These are phyloP conservation scores for Hedychridium roseum DNA, from an alignment of 2,888 invertebrate species.

Conservation along the genomic window DNA sequence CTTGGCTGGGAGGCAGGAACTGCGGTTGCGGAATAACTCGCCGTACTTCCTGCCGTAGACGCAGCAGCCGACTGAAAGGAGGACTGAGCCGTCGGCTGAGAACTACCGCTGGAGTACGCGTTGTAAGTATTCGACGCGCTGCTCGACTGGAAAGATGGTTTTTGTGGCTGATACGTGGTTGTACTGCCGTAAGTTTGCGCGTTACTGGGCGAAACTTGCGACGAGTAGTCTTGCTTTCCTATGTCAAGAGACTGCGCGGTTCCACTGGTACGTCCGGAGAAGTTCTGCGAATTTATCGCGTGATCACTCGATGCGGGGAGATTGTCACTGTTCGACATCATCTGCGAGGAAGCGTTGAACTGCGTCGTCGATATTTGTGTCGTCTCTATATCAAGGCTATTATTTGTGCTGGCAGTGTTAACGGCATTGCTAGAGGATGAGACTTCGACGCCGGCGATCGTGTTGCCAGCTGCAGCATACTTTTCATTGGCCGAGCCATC, in stretches of 20 bases:
- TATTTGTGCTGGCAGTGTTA: constrained; percentile 48
- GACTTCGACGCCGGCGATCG: constrained; percentile 53
- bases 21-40: constrained; percentile 54
- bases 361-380: constrained; percentile 50
- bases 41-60: constrained; percentile 62
- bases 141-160: constrained; percentile 64
- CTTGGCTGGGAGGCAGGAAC: constrained; percentile 55
- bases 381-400: constrained; percentile 54
- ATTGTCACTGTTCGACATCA: constrained; percentile 59
- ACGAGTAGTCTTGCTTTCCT: constrained; percentile 50
- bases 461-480: constrained; percentile 60
- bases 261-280: constrained; percentile 42
- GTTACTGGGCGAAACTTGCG: constrained; percentile 56
- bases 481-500: constrained; percentile 64
- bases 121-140: constrained; percentile 54
- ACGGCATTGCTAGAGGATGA: constrained; percentile 45
- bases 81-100: constrained; percentile 65
- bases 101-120: constrained; percentile 66
- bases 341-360: constrained; percentile 53
- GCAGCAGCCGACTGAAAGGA: constrained; percentile 58
- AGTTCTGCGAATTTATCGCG: constrained; percentile 57
- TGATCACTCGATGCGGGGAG: constrained; percentile 59
- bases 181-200: constrained; percentile 48
- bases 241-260: constrained; percentile 49
- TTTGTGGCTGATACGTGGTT: constrained; percentile 58